Base-by-base conservation (phyloP, 2,797 vertebrate species). In the Halcyon chelicuti region DNA sequence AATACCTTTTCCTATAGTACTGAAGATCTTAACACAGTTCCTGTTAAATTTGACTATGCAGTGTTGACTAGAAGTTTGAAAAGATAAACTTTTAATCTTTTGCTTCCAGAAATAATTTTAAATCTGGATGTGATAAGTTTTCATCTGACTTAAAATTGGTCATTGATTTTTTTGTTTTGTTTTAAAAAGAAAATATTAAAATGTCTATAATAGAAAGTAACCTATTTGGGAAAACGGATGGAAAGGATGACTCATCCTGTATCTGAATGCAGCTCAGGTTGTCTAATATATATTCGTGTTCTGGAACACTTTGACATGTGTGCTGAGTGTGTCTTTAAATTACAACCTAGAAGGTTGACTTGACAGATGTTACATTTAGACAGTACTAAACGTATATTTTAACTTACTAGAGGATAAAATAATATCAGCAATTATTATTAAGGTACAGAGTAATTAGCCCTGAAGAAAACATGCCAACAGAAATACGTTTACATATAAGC, bases 181-280 rank as follows among this genome's bases (percentile, higher is more conserved):
- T 87, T 80, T 52, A 37, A 83, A 91, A 82, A 4, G 4, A 87
- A 68, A 63, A 87, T 65, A 42, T 51, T 90, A 40, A 91, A 76
- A 58, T 63, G 21, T 62, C 40, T 91, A 7, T 87, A 66, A n/a
- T 57, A 73, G 49, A 58, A 89, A 90, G 22, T 80, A 82, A 92
- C 88, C 11, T 26, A 65, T 39, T 63, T 47, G 81, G 79, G 85
- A 70, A 83, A 87, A 79, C 61, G 37, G 16, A 14, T 71, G 91
- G 85, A 95, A 91, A 87, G 51, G 65, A 23, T 90, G 72, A 88
- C 40, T 95, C 93, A 92, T 75, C 11, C 65, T 72, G 21, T 82
- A 46, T 73, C 67, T 77, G 78, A 85, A 49, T 51, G 29, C 40
- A 61, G 39, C 72, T 83, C 21, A 47, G 49, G 83, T 26, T 39